A percentile compares a stretch with the other conserved stretches of the same genome.
Evolutionary conservation across 2,113 vertebrate genomes (phyloP).

Genomic region (Neogobius melanostomus): DNA sequence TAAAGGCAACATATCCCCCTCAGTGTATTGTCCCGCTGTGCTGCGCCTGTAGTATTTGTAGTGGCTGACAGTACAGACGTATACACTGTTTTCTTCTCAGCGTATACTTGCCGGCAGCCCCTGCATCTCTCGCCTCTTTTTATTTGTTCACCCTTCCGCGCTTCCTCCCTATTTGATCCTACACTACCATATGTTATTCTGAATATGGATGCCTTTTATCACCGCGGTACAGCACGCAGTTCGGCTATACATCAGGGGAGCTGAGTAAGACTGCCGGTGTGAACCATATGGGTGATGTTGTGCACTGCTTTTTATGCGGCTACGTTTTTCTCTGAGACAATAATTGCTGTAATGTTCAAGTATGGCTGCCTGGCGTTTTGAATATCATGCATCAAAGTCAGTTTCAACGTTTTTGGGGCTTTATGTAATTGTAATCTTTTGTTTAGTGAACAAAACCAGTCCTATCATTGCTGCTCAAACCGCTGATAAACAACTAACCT

Average conservation of each 20-base stretch:
- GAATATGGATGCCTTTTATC: constrained; percentile 39
- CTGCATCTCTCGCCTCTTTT: constrained; percentile 20
- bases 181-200: constrained; percentile 33
- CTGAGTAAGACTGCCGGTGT: constrained; percentile 26
- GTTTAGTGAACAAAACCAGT: too few relatives aligned
- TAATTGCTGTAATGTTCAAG: constrained; percentile 8
- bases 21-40: constrained; percentile 6
- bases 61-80: constrained; percentile 25
- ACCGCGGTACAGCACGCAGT: constrained; percentile 31
- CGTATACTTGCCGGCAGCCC: constrained; percentile 7
- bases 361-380: not conserved
- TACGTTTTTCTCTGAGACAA: constrained; percentile 11
- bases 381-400: not conserved
- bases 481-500: too few relatives aligned
- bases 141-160: constrained; percentile 29
- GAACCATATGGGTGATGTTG: constrained; percentile 21
- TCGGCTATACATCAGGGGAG: constrained; percentile 20
- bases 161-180: constrained; percentile 31
- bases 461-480: too few relatives aligned
- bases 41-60: constrained; percentile 24
- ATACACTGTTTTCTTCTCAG: constrained; percentile 14
- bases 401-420: too few relatives aligned
- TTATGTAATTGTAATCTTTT: too few relatives aligned
- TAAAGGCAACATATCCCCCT: constrained; percentile 9
- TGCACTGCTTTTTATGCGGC: not conserved